These are phyloP conservation scores for Frankliniella intonsa DNA, from an alignment of 2,888 invertebrate genomes.

Conservation along the genomic window DNA sequence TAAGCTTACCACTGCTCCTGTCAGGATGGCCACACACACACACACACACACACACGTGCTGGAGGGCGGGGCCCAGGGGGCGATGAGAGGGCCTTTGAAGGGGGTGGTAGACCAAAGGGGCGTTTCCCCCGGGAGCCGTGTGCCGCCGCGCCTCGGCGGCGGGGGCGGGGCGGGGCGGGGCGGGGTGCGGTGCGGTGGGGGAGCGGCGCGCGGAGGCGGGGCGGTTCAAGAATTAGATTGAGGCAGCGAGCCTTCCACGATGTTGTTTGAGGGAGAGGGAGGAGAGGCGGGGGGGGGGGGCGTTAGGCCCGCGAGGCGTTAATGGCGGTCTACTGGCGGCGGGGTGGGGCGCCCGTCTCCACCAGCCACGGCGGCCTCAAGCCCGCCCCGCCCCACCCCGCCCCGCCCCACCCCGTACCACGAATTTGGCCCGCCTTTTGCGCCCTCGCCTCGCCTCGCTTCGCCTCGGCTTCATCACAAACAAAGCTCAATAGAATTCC, in stretches of 20 bases:
- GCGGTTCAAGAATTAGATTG: conserved; percentile 20
- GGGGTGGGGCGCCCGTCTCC: too few relatives aligned
- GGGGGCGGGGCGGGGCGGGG: background rate
- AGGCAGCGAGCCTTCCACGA: background rate
- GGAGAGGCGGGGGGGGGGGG: background rate
- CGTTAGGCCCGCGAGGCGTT: background rate
- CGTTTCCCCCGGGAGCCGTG: conserved; percentile 16
- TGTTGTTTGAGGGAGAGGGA: background rate
- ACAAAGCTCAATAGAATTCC: conserved; percentile 25
- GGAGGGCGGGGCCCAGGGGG: background rate
- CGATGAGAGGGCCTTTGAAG: background rate
- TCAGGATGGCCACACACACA: too few relatives aligned
- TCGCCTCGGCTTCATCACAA: background rate
- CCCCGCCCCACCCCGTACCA: too few relatives aligned
- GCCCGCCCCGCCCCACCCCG: too few relatives aligned
- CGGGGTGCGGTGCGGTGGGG: background rate
- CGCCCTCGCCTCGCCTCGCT: too few relatives aligned
- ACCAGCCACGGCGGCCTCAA: too few relatives aligned
- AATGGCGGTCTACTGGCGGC: background rate
- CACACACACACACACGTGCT: background rate
- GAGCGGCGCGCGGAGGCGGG: background rate
- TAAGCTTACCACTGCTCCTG: too few relatives aligned
- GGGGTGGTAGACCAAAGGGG: background rate
- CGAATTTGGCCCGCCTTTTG: too few relatives aligned
- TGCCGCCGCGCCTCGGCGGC: background rate